Conservation (phyloP, 2,113 vertebrate species). For the Rhinogobius similis region DNA sequence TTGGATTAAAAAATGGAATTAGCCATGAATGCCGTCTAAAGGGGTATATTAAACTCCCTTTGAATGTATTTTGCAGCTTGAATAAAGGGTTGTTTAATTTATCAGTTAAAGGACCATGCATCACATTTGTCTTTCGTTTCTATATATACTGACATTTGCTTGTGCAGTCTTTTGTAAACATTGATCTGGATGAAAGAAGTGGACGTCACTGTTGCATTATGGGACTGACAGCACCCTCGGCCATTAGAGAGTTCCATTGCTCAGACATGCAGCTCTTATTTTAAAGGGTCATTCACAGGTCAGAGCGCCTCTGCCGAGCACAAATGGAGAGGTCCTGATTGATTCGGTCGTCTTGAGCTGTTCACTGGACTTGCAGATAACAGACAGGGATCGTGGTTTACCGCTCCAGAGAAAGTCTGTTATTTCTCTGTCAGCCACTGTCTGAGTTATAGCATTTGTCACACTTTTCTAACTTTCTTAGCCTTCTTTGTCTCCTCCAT, state of each 20-base stretch:
- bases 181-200: not conserved
- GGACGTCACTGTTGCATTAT: not conserved
- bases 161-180: not conserved
- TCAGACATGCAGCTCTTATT: conserved; percentile 16
- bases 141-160: not conserved
- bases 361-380: conserved; percentile 34
- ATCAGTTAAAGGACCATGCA: too few species aligned
- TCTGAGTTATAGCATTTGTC: conserved; percentile 34
- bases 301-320: conserved; percentile 20
- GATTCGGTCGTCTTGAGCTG: conserved; percentile 18
- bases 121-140: too few species aligned
- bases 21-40: too few species aligned
- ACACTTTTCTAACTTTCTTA: conserved; percentile 28
- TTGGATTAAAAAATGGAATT: too few species aligned
- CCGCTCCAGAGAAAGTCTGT: conserved; percentile 19
- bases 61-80: too few species aligned
- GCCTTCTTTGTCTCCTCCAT: not conserved
- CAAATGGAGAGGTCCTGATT: conserved; percentile 38
- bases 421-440: conserved; percentile 9
- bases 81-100: too few species aligned
- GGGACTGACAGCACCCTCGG: conserved; percentile 11
- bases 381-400: conserved; percentile 34
- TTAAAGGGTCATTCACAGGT: conserved; percentile 20
- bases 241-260: conserved; percentile 19
- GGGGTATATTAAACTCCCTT: too few species aligned